A percentile compares a stretch with the other conserved stretches of the same genome.
Conservation (phyloP, 2,113 vertebrate genomes). For the Phodopus roborovskii region DNA sequence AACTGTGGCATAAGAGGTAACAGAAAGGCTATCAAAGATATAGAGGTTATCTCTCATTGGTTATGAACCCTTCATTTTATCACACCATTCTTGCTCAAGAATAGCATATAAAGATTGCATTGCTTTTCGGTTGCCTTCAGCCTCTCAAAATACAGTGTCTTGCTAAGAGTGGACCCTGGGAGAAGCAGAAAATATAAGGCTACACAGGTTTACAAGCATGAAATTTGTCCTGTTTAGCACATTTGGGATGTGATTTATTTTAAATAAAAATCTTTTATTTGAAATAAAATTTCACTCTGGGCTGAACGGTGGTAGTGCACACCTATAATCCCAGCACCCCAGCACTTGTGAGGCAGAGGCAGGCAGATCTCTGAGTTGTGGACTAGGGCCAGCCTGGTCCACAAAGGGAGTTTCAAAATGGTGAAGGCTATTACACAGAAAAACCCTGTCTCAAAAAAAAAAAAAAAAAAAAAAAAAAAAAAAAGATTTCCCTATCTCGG, state of each 20-base stretch:
- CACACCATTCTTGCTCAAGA: neutral
- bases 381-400: no score
- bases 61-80: neutral
- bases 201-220: neutral
- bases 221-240: constrained; percentile 20
- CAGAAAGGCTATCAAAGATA: neutral
- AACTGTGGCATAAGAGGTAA: neutral
- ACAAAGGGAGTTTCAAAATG: no score
- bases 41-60: neutral
- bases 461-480: no score
- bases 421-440: no score
- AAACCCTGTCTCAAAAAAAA: no score
- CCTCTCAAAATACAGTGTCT: neutral
- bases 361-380: no score
- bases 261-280: neutral
- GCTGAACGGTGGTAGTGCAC: no score
- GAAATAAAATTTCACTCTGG: constrained; percentile 5
- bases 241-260: constrained; percentile 7
- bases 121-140: neutral
- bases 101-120: neutral
- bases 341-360: no score
- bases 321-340: no score
- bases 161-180: neutral
- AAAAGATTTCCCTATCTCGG: constrained; percentile 1
- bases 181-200: neutral